phyloP scores from a whole-genome alignment of 2,113 vertebrate species.

The Clinocottus analis region DNA sequence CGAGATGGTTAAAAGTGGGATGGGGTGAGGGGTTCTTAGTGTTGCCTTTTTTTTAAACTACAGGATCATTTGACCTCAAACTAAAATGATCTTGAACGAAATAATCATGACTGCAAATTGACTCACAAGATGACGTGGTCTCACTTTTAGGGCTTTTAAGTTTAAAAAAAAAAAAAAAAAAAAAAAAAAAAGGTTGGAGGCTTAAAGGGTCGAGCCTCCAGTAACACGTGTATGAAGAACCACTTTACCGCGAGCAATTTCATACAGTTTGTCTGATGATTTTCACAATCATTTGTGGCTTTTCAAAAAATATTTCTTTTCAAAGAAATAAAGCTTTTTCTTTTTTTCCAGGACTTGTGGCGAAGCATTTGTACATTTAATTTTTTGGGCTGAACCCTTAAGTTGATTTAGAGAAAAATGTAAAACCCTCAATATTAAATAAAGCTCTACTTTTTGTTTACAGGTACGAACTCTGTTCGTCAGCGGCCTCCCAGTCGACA shows the following conservation, averaged over 20 bases:
- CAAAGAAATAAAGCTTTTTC: neutral
- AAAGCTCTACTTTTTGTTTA: neutral
- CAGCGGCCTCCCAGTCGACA: slow-evolving; percentile 96
- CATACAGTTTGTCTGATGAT: neutral
- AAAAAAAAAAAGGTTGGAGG: neutral
- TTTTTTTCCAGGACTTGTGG: neutral
- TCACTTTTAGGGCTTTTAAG: neutral
- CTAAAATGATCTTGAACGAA: neutral
- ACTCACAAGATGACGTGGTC: rapidly evolving
- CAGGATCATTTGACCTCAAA: neutral
- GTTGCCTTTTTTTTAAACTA: no score
- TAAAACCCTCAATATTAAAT: neutral
- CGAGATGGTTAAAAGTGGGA: no score
- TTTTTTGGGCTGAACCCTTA: neutral
- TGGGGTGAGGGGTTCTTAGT: neutral
- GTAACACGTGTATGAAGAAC: neutral
- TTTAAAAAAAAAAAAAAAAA: no score
- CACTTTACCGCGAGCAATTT: neutral
- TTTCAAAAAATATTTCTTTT: neutral
- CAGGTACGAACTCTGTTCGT: slow-evolving; percentile 93
- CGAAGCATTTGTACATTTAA: neutral
- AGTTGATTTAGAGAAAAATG: neutral
- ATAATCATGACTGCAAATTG: neutral
- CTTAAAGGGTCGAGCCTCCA: neutral
- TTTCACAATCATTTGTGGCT: neutral